Base-by-base conservation (phyloP, 2,797 vertebrate species). In the Alectoris magna region DNA sequence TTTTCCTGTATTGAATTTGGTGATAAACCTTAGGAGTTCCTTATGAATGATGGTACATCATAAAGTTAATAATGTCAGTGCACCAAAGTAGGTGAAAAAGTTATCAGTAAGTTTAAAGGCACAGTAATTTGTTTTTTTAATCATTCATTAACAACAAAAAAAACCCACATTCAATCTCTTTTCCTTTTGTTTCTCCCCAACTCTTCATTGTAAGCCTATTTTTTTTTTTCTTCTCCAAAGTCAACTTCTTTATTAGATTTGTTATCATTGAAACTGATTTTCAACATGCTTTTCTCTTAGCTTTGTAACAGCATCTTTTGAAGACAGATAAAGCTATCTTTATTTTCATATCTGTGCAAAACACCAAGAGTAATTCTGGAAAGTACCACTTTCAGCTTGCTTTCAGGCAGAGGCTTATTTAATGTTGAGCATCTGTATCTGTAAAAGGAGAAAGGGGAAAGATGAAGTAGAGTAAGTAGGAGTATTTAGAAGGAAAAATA, bases 11-110 rank as follows among this genome's bases (percentile, higher is more conserved):
- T 74, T 95, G 38, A 74, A 77, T 86, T 89, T 83, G n/a, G 8
- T 87, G 55, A 63, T 85, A 91, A 91, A 78, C 19, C 44, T 87
- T 87, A 63, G 31, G 66, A 89, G 62, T 93, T 93, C 90, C 58
- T 91, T 87, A 67, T 70, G 59, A 82, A 58, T 43, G 77, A 75
- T 38, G 74, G 8, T 31, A 66, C 12, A 55, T 87, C 18, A 66
- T 72, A 90, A 85, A 79, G 21, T 72, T 91, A 82, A 31, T 56
- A 56, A 75, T 72, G 14, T 7, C 16, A 17, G 43, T 67, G 27
- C 21, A 36, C 21, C 14, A 26, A 74, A 77, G 31, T 56, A 63
- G 41, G n/a, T 24, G 39, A 67, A 87, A 75, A 53, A 73, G 39
- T 83, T 69, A 83, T 24, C 44, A 51, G 17, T 92, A 83, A 78